Evolutionary conservation across 1,140 invertebrate species (phyloP).

Genomic region (Sitobion miscanthi): DNA sequence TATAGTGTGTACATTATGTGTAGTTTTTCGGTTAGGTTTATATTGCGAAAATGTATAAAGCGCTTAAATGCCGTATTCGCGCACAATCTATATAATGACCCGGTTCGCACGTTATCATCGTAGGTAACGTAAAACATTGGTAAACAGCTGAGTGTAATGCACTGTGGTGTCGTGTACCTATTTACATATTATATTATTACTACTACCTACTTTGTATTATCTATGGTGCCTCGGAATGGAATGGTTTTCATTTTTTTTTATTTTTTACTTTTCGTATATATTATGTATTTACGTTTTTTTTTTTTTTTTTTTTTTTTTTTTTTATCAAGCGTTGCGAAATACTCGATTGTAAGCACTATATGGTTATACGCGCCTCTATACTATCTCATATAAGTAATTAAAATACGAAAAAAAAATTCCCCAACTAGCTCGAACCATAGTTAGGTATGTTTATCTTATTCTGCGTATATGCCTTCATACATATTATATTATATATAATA

Average conservation of each 20-base stretch:
- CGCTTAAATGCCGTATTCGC: background rate
- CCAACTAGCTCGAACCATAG: background rate
- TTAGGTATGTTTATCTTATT: too few relatives aligned
- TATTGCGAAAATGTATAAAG: conserved; percentile 24
- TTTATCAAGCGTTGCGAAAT: background rate
- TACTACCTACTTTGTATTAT: background rate
- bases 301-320: background rate
- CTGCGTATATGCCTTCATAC: too few relatives aligned
- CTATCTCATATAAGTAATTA: background rate
- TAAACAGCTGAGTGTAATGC: background rate
- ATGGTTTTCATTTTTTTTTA: background rate
- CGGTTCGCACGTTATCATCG: conserved; percentile 32
- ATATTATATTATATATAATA: too few relatives aligned
- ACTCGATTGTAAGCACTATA: background rate
- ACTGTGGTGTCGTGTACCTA: background rate
- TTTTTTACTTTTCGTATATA: background rate
- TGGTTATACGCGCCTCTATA: background rate
- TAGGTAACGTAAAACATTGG: background rate
- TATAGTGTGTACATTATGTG: background rate
- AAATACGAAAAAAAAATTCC: background rate
- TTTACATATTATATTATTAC: background rate
- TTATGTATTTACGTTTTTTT: background rate
- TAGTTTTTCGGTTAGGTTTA: background rate
- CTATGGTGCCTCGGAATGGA: background rate
- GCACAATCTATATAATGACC: conserved; percentile 22